Evolutionary conservation across 1,140 invertebrate genomes (phyloP).

Genomic region (Mamestra configurata): DNA sequence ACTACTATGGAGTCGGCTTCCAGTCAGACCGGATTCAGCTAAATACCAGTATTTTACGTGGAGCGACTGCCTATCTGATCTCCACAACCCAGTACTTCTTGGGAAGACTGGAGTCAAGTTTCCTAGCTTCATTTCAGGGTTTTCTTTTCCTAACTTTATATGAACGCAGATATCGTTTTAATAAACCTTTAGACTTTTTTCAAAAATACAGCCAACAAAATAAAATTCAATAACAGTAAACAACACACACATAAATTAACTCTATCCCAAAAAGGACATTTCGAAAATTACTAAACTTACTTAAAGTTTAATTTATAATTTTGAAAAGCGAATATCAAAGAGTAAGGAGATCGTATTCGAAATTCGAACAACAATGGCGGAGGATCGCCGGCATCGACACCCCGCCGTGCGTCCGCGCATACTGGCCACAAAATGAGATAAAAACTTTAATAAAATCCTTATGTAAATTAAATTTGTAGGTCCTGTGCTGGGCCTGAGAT

Average conservation of each 20-base stretch:
- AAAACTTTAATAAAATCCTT: constrained; percentile 81
- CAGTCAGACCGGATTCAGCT: too few relatives aligned
- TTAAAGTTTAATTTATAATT: constrained; percentile 79
- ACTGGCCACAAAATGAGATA: constrained; percentile 70
- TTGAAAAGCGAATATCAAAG: constrained; percentile 77
- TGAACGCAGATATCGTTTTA: too few relatives aligned
- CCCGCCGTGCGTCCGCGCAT: constrained; percentile 75
- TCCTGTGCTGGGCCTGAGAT: constrained; percentile 62
- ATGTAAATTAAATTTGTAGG: constrained; percentile 85
- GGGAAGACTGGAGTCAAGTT: too few relatives aligned
- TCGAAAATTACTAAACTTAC: constrained; percentile 72
- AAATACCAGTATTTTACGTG: too few relatives aligned
- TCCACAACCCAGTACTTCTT: too few relatives aligned
- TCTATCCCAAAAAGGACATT: constrained; percentile 42
- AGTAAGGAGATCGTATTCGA: constrained; percentile 73
- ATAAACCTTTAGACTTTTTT: not conserved
- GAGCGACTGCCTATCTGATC: too few relatives aligned
- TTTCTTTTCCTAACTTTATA: too few relatives aligned
- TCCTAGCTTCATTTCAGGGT: too few relatives aligned
- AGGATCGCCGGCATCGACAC: constrained; percentile 65
- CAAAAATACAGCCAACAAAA: not conserved
- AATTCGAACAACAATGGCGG: constrained; percentile 70
- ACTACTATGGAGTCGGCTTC: too few relatives aligned
- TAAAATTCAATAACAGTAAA: constrained; percentile 49
- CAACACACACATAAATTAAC: constrained; percentile 38